A percentile compares a stretch with the other conserved stretches of the same genome.
Evolutionary conservation across 2,797 vertebrate species (phyloP).

Genomic region (Alca torda): DNA sequence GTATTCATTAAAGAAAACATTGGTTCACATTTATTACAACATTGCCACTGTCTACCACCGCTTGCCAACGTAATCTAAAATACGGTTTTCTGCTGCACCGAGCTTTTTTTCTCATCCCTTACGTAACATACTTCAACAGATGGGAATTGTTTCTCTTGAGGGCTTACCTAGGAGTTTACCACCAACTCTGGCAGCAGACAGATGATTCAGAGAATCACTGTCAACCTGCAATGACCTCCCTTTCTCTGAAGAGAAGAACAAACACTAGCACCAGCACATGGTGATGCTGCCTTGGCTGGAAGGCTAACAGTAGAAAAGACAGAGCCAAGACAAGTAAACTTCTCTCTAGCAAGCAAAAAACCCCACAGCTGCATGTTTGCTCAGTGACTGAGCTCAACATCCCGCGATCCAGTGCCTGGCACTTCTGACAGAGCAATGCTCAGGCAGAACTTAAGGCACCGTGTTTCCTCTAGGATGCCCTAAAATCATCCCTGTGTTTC

Average conservation of each 20-base stretch:
- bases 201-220: not conserved
- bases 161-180: not conserved
- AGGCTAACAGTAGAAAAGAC: not conserved
- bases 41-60: not conserved
- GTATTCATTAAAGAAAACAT: not conserved
- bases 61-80: not conserved
- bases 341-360: not conserved
- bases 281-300: not conserved
- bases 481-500: not conserved
- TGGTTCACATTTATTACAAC: not conserved
- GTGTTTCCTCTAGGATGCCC: not conserved
- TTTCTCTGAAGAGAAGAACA: not conserved
- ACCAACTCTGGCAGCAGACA: not conserved
- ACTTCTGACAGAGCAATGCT: not conserved
- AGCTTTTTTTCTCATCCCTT: not conserved
- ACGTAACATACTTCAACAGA: not conserved
- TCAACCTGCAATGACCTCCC: not conserved
- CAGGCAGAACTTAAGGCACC: not conserved
- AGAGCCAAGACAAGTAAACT: not conserved
- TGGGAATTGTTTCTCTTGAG: not conserved
- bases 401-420: not conserved
- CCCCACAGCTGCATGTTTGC: accelerated
- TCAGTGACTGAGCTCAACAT: not conserved
- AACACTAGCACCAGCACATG: not conserved
- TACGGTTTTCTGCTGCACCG: not conserved